Evolutionary conservation across 1,140 invertebrate species (phyloP).

Genomic region (Choristoneura fumiferana): DNA sequence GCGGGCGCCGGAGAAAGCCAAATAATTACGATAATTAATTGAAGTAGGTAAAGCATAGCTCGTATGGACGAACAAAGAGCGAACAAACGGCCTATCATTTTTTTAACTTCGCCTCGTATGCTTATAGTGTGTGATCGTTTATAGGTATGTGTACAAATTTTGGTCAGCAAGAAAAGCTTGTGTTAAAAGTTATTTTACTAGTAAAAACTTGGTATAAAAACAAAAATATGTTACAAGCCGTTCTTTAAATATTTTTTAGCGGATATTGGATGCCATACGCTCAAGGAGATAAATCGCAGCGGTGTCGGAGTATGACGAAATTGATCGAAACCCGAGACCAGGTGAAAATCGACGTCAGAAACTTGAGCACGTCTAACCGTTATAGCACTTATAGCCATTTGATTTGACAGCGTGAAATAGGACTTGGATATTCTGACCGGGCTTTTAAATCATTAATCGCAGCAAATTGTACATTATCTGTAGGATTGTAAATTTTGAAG

Average conservation of each 20-base stretch:
- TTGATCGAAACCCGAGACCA: constrained; percentile 27
- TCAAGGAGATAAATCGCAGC: constrained; percentile 38
- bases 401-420: constrained; percentile 51
- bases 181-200: too few species aligned
- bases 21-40: constrained; percentile 17
- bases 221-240: background rate
- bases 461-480: constrained; percentile 1
- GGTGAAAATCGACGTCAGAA: constrained; percentile 38
- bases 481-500: constrained; percentile 14
- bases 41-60: background rate
- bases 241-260: constrained; percentile 21
- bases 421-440: constrained; percentile 16
- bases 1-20: constrained; percentile 21
- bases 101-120: too few species aligned
- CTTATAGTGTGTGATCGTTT: too few species aligned
- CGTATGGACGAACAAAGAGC: too few species aligned
- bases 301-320: constrained; percentile 39
- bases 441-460: constrained; percentile 14
- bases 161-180: too few species aligned
- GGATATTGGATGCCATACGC: constrained; percentile 28
- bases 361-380: constrained; percentile 21
- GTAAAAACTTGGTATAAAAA: too few species aligned
- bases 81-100: too few species aligned
- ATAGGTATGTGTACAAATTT: too few species aligned
- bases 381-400: constrained; percentile 16